Percentiles rank a stretch among this genome's conserved stretches.
Evolutionary conservation across 2,797 vertebrate genomes (phyloP).

Genomic region (Protosalanx chinensis): DNA sequence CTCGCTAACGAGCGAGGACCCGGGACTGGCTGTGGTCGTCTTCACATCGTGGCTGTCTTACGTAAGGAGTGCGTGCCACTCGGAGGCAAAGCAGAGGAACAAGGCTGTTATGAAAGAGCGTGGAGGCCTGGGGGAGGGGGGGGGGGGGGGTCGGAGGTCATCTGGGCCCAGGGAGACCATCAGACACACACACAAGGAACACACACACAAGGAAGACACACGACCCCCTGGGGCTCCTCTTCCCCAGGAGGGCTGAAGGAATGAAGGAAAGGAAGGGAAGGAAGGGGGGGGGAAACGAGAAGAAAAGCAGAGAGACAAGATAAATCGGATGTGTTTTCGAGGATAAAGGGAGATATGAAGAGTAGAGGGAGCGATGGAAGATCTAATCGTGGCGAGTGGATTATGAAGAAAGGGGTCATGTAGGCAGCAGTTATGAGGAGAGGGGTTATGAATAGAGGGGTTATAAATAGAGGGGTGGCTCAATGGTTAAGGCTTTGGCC

Average conservation of each 20-base stretch:
- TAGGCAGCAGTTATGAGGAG: no score
- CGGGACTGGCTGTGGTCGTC: neutral
- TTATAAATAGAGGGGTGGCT: no score
- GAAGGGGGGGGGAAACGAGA: slow-evolving; percentile 15
- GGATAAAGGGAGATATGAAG: neutral
- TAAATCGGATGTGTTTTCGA: neutral
- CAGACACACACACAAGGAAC: slow-evolving; percentile 28
- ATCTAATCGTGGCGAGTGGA: no score
- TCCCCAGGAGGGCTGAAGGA: slow-evolving; percentile 42
- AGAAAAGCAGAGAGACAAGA: neutral
- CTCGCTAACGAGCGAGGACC: slow-evolving; percentile 35
- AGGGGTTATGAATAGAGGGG: no score
- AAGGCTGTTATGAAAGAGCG: slow-evolving; percentile 16
- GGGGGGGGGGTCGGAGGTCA: slow-evolving; percentile 29
- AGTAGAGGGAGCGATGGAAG: no score
- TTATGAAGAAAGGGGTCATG: no score
- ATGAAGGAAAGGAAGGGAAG: slow-evolving; percentile 35
- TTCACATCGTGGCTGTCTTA: slow-evolving; percentile 34
- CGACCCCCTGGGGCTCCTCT: slow-evolving; percentile 35
- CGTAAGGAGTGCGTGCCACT: slow-evolving; percentile 39
- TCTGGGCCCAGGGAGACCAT: slow-evolving; percentile 46
- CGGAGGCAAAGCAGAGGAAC: no score
- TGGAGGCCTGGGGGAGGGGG: slow-evolving; percentile 37
- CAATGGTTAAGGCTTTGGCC: no score
- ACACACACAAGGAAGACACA: no score